Conservation (phyloP, 2,797 vertebrate genomes). For the Steatocranus sp. region DNA sequence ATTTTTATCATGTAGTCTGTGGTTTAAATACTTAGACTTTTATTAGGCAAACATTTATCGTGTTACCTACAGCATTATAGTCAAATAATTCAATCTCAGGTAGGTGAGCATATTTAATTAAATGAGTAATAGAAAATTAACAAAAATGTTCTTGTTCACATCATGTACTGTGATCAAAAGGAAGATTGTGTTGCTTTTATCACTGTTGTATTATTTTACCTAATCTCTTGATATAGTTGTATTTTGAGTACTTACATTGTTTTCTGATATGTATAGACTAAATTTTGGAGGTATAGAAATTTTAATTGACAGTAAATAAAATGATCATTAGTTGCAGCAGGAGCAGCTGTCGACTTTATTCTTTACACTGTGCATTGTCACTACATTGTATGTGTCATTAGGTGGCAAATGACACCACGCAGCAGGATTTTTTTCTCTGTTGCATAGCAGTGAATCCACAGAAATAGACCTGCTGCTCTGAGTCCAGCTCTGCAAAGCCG, state of each 20-base stretch:
- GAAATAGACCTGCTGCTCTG: neutral
- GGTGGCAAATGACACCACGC: conserved; percentile 76
- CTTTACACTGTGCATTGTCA: neutral
- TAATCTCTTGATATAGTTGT: neutral
- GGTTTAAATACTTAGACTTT: neutral
- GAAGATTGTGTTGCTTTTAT: neutral
- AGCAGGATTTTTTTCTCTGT: neutral
- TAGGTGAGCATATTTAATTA: neutral
- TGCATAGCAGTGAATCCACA: neutral
- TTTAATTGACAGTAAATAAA: neutral
- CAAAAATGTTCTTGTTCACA: neutral
- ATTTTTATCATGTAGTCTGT: neutral
- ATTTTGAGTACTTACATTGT: neutral
- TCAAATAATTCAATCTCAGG: neutral
- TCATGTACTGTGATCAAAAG: neutral
- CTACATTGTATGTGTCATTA: neutral
- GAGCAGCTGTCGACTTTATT: neutral
- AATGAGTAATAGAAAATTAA: neutral
- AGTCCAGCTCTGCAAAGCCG: neutral
- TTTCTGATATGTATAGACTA: neutral
- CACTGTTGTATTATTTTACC: neutral
- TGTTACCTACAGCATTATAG: neutral
- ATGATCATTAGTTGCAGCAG: neutral
- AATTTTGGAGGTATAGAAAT: neutral
- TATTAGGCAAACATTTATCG: neutral